Conservation (phyloP, 2,888 invertebrate species). For the Aplocera efformata region DNA sequence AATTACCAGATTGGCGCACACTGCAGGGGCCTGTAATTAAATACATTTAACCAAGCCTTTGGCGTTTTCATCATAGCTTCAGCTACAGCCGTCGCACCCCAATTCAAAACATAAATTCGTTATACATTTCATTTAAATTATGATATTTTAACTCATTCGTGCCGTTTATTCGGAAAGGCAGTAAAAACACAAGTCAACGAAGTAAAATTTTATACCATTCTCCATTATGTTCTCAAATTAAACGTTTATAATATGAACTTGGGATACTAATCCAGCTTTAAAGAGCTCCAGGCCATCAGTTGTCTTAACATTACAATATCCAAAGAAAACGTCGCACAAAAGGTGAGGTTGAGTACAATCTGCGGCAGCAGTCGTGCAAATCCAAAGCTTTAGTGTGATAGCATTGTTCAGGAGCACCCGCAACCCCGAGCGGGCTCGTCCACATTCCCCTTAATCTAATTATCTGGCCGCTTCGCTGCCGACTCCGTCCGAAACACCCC, state of each 20-base stretch:
- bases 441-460: constrained; percentile 72
- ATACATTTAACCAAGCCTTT: constrained; percentile 63
- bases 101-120: too few species aligned
- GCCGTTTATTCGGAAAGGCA: constrained; percentile 5
- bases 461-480: constrained; percentile 71
- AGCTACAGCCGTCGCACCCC: constrained; percentile 16
- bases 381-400: constrained; percentile 61
- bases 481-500: constrained; percentile 52
- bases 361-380: constrained; percentile 51
- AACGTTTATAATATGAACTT: too few species aligned
- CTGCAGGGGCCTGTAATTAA: constrained; percentile 72
- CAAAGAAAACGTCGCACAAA: constrained; percentile 23
- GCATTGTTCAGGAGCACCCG: constrained; percentile 58
- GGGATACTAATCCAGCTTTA: not conserved
- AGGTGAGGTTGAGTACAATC: constrained; percentile 25
- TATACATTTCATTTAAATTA: constrained; percentile 1
- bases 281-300: not conserved
- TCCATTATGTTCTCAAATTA: too few species aligned
- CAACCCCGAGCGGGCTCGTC: constrained; percentile 49
- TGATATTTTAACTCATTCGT: not conserved
- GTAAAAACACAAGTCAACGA: too few species aligned
- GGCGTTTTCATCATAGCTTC: constrained; percentile 15
- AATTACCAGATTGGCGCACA: constrained; percentile 74
- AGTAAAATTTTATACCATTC: too few species aligned
- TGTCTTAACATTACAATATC: not conserved